Percentiles rank a stretch among this genome's conserved stretches.
Conservation (phyloP, 2,797 vertebrate species). For the Garrulus glandarius region DNA sequence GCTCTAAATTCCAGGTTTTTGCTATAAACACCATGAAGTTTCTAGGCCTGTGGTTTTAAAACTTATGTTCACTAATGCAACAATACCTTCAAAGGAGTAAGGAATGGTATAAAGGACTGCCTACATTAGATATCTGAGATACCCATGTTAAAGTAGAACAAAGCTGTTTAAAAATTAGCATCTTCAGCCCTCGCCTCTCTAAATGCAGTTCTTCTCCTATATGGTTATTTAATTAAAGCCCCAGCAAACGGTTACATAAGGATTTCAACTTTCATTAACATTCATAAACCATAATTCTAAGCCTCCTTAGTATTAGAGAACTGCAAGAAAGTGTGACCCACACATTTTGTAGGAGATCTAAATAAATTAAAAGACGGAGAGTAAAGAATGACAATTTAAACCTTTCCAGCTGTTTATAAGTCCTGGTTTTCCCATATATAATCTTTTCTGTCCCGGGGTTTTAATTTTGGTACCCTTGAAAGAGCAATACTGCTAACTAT, state of each 20-base stretch:
- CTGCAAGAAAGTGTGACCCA: neutral
- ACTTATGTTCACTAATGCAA: neutral
- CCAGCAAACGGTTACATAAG: conserved; percentile 11
- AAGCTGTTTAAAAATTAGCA: neutral
- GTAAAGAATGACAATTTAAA: neutral
- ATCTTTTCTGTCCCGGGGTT: neutral
- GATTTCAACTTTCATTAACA: conserved; percentile 6
- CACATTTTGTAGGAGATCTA: neutral
- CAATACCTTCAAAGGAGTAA: neutral
- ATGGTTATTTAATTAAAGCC: neutral
- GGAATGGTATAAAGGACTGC: neutral
- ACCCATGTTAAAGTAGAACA: neutral
- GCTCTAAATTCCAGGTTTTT: neutral
- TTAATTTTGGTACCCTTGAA: neutral
- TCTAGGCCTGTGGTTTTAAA: neutral
- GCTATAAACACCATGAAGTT: neutral
- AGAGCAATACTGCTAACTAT: neutral
- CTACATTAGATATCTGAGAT: neutral
- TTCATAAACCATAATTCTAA: conserved; percentile 36
- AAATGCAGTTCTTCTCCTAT: neutral
- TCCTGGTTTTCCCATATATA: neutral
- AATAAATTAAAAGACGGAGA: neutral
- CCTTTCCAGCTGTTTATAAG: neutral
- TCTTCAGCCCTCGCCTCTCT: neutral
- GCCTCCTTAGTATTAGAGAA: neutral